Base-by-base conservation (phyloP, 2,888 invertebrate genomes). In the Thera britannica region DNA sequence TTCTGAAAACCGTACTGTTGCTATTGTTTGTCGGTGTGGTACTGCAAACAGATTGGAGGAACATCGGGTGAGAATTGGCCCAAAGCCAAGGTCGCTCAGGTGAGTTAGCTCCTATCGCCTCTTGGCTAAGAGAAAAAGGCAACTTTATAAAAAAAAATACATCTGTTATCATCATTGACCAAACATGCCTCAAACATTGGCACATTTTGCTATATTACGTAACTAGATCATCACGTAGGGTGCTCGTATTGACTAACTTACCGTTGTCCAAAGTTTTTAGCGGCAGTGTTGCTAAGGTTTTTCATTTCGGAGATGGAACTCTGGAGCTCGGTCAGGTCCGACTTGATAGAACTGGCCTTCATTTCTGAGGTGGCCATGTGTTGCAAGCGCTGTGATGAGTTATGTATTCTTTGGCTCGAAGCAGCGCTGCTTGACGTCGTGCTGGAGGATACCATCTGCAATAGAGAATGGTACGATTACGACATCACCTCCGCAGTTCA, bases 261-360 rank as follows among this genome's bases (percentile, higher is more conserved):
- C 93, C 92, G 89, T 84, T 92, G 90, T 81, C 89, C 87, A 78
- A 93, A 92, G 79, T 90, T 92, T 78, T 90, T 85, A 68, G 91
- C 90, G 66, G 90, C 86, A 56, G 91, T 83, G 78, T 84, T 92
- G 79, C 92, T 93, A 70, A 97, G 93, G 81, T 96, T 97, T 92
- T 97, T 97, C 96, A 98, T 97, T 93, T 97, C 97, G 72, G 97
- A 96, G 89, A 98, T 97, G 83, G 97, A 97, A 85, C 96, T 97
- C 88, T 97, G 96, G 74, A 98, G 94, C 84, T 97, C 96, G 70
- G 95, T 95, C 59, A 97, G 94, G 87, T 97, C 97, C 73, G 96
- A 96, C 91, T 97, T 97, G 92, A 97, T 96, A 69, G 96, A 96
- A 84, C 96, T 96, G 74, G 97, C 96, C 92, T 97, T 97, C 94